Base-by-base conservation (phyloP, 2,888 invertebrate species). In the Diploptera punctata region DNA sequence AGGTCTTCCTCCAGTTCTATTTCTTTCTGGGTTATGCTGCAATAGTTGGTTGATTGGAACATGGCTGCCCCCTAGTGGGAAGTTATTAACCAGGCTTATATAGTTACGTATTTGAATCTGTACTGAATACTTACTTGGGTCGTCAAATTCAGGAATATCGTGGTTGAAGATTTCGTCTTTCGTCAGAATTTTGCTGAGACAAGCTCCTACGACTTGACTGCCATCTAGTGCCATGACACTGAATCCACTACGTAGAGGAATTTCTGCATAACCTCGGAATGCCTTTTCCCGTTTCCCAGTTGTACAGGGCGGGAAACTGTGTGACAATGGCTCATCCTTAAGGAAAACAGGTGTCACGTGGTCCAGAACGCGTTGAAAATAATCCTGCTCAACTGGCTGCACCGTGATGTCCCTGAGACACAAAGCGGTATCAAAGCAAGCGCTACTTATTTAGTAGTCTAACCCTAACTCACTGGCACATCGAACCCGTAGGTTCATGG, bases 331-430 rank as follows among this genome's bases (percentile, higher is more conserved):
- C 61, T 74, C 74, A 31, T 72, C 72, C n/a, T 60, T 43, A 47
- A 74, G 29, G 52, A 74, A 74, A 49, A 74, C 70, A 21, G 72
- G 72, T 7, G 72, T 74, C n/a, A 74, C 62, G 29, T 74, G 74
- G 13, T 72, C 38, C 44, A 74, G 60, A 7, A 74, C 24, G 24
- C 49, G 29, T n/a, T n/a, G 33, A n/a, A 29, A 65, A 10, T 33
- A 33, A 7, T 33, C 33, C 10, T 33, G 7, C 10, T 5, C 5
- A 33, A 43, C 69, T 5, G 38, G 60, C 9, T 57, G 33, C 0
- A 65, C 9, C 2, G n/a, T 16, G 3, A 65, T 65, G 1, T 24
- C 47, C 5, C 33, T 33, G 33, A 10, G 10, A 33, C 33, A 33
- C 5, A 33, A 33, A 33, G 10, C 33, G n/a, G n/a, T n/a, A n/a